Percentiles rank a stretch among this genome's conserved stretches.
phyloP scores from a whole-genome alignment of 1,140 invertebrate species.

The Saccostrea cuccullata region DNA sequence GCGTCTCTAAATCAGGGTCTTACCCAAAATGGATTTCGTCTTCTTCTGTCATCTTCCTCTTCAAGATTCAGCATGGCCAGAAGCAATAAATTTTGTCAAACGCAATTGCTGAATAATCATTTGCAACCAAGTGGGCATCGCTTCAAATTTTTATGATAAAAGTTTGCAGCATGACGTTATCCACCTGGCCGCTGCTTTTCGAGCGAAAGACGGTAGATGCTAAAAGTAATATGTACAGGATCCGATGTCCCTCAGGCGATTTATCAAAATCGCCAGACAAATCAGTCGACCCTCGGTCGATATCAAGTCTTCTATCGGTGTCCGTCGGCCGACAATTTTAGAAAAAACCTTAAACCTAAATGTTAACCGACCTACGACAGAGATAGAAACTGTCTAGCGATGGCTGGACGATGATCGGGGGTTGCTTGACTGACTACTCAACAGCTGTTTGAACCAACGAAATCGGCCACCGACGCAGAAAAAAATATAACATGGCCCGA shows the following conservation, averaged over 20 bases:
- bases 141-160: background rate
- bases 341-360: background rate
- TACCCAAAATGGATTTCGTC: too few relatives aligned
- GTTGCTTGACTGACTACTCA: background rate
- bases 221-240: background rate
- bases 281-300: background rate
- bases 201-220: background rate
- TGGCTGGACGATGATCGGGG: background rate
- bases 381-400: background rate
- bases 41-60: too few relatives aligned
- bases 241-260: background rate
- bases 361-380: background rate
- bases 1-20: too few relatives aligned
- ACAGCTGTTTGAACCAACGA: background rate
- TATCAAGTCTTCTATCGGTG: background rate
- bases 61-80: too few relatives aligned
- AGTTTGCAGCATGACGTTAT: background rate
- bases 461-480: background rate
- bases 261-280: background rate
- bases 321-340: background rate
- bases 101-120: background rate
- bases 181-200: background rate
- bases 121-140: background rate
- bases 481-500: too few relatives aligned
- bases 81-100: too few relatives aligned